Conservation (phyloP, 64 coral and sea anemone species). For the Stylophora pistillata region DNA sequence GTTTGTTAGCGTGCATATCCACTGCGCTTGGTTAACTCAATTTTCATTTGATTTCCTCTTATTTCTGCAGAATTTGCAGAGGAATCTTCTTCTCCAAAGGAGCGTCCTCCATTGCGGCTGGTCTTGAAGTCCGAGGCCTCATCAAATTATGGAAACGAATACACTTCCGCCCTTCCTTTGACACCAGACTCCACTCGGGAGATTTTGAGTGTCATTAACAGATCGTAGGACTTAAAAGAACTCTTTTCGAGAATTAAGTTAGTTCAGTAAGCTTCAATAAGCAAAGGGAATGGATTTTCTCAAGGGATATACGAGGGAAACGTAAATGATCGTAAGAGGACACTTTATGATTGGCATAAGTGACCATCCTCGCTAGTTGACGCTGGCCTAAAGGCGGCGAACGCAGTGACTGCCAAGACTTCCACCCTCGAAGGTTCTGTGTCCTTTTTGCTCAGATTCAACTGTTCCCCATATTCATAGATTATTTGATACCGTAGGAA, state of each 20-base stretch:
- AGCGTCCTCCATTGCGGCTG: conserved; percentile 3
- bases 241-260: background rate
- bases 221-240: background rate
- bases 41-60: background rate
- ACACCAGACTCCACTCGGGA: conserved; percentile 35
- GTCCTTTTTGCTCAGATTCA: too few species aligned
- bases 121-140: conserved; percentile 26
- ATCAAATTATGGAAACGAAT: conserved; percentile 8
- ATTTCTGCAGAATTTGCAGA: conserved; percentile 1
- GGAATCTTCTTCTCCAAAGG: background rate
- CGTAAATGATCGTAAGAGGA: too few species aligned
- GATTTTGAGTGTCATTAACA: conserved; percentile 35
- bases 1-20: too few species aligned
- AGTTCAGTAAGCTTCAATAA: background rate
- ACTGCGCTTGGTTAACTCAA: too few species aligned
- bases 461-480: too few species aligned
- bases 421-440: too few species aligned
- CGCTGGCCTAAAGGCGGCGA: too few species aligned
- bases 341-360: too few species aligned
- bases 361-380: too few species aligned
- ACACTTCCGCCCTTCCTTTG: background rate
- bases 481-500: too few species aligned
- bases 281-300: background rate
- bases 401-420: too few species aligned
- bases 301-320: background rate